A percentile compares a stretch with the other conserved stretches of the same genome.
Conservation (phyloP, 2,888 invertebrate species). For the Maniola hyperantus region DNA sequence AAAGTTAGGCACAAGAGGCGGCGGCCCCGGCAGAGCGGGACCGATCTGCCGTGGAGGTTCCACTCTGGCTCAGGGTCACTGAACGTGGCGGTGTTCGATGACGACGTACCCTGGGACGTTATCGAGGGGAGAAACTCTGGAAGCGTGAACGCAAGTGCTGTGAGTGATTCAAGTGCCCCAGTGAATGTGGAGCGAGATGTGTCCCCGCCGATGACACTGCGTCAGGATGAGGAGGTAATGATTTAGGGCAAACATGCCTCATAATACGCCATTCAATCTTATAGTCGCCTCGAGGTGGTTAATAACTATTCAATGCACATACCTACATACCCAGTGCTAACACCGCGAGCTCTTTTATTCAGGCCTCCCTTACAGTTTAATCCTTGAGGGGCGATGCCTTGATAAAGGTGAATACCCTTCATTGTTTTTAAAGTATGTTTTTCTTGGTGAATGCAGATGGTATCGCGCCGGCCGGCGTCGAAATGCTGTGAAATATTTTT, state of each 20-base stretch:
- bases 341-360: slow-evolving; percentile 67
- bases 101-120: slow-evolving; percentile 78
- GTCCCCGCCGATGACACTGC: slow-evolving; percentile 71
- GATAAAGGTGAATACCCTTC: slow-evolving; percentile 75
- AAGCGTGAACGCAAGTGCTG: slow-evolving; percentile 68
- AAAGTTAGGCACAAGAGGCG: slow-evolving; percentile 77
- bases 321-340: slow-evolving; percentile 66
- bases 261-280: slow-evolving; percentile 68
- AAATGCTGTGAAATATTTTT: slow-evolving; percentile 58
- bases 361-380: slow-evolving; percentile 63
- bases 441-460: slow-evolving; percentile 56
- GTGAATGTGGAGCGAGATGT: slow-evolving; percentile 66
- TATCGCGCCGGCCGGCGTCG: slow-evolving; percentile 41
- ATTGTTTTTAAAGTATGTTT: slow-evolving; percentile 77
- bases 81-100: slow-evolving; percentile 80
- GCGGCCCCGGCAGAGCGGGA: slow-evolving; percentile 66
- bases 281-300: slow-evolving; percentile 77
- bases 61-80: slow-evolving; percentile 76
- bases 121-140: slow-evolving; percentile 64
- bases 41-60: slow-evolving; percentile 78
- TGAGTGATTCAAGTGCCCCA: slow-evolving; percentile 71
- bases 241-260: slow-evolving; percentile 62
- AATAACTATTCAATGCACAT: slow-evolving; percentile 74
- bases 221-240: slow-evolving; percentile 75
- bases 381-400: slow-evolving; percentile 74